phyloP scores from a whole-genome alignment of 2,888 invertebrate genomes.

The Philaethria dido region DNA sequence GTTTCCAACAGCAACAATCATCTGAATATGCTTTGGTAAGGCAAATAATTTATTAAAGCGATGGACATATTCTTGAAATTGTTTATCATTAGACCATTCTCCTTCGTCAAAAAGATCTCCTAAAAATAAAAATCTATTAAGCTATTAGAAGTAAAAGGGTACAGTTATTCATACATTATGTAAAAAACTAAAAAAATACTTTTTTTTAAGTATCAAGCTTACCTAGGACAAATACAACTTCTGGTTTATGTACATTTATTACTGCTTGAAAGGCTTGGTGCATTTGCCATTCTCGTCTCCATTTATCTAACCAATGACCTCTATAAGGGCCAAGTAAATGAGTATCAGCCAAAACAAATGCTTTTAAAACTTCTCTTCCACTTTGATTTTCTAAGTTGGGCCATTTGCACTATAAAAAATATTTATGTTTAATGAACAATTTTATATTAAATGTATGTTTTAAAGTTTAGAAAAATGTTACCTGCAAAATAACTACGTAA shows the following conservation, averaged over 20 bases:
- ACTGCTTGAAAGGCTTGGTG: slow-evolving; percentile 94
- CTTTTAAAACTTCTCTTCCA: slow-evolving; percentile 78
- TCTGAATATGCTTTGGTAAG: slow-evolving; percentile 85
- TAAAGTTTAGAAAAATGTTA: slow-evolving; percentile 43
- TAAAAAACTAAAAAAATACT: too few relatives aligned
- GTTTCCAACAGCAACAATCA: slow-evolving; percentile 94
- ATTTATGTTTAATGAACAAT: slow-evolving; percentile 60
- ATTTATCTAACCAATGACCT: slow-evolving; percentile 98
- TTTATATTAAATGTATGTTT: background rate
- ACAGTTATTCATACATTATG: background rate
- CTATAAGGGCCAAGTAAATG: slow-evolving; percentile 93
- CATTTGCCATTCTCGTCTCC: slow-evolving; percentile 99
- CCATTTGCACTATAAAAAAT: slow-evolving; percentile 87
- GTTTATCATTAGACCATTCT: slow-evolving; percentile 89
- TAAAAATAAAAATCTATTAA: slow-evolving; percentile 54
- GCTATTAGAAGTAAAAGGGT: too few relatives aligned
- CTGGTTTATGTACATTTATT: slow-evolving; percentile 90
- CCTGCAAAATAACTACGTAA: slow-evolving; percentile 66
- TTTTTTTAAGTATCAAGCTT: background rate
- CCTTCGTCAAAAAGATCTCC: slow-evolving; percentile 99
- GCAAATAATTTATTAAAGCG: slow-evolving; percentile 92
- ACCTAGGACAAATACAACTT: slow-evolving; percentile 96
- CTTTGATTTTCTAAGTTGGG: slow-evolving; percentile 71
- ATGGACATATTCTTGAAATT: slow-evolving; percentile 91
- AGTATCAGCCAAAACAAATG: slow-evolving; percentile 94